Evolutionary conservation across 2,113 vertebrate genomes (phyloP).

Genomic region (Eclectus roratus): DNA sequence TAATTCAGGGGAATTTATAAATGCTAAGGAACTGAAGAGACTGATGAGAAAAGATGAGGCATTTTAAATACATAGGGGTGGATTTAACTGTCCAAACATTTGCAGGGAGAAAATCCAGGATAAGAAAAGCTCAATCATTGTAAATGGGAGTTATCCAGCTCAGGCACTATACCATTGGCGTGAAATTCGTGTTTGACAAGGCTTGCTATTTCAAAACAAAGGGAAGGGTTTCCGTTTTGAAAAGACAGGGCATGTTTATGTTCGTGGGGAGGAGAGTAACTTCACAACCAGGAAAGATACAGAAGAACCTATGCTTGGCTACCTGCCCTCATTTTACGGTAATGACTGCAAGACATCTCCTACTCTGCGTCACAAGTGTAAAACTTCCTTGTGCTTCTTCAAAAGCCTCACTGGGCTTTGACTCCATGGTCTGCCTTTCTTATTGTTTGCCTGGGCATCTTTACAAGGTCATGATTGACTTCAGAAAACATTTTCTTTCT

Average conservation of each 20-base stretch:
- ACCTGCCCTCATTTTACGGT: not conserved
- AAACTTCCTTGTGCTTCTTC: not conserved
- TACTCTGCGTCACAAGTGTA: not conserved
- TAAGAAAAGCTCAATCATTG: not conserved
- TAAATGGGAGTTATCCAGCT: not conserved
- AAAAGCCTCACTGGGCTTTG: not conserved
- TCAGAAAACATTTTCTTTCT: rapidly evolving
- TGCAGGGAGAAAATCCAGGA: not conserved
- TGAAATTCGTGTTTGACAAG: not conserved
- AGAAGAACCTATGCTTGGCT: not conserved
- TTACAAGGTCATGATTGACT: rapidly evolving
- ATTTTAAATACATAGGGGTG: not conserved
- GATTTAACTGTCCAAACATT: not conserved
- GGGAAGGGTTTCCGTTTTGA: not conserved
- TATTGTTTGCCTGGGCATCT: not conserved
- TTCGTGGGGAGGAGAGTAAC: not conserved
- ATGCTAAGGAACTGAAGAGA: not conserved
- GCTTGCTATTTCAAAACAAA: not conserved
- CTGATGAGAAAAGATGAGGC: not conserved
- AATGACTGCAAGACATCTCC: not conserved
- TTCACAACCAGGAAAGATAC: not conserved
- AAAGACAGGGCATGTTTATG: not conserved
- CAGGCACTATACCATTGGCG: not conserved
- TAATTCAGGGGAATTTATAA: not conserved
- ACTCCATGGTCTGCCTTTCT: not conserved